Evolutionary conservation across 2,797 vertebrate species (phyloP), one percentile per base, ranked within the genome.

Genomic region (Peromyscus attwateri): DNA sequence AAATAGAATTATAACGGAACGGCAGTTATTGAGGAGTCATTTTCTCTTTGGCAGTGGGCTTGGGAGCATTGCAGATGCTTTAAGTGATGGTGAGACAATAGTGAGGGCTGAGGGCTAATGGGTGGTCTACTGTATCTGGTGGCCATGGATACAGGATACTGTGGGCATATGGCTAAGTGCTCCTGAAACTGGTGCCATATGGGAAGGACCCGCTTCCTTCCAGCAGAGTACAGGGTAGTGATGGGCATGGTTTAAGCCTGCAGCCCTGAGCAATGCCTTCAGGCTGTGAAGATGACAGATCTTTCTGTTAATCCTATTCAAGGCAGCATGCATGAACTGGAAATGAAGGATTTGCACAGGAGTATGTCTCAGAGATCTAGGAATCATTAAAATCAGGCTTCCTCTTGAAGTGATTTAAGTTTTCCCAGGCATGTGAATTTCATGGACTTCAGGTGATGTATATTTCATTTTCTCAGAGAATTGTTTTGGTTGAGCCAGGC

Each of bases 171-270:
- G 52, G 52, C 6, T 68, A 85, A 73, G n/a, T 11, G 10, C 11
- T 21, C 34, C 27, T 2, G 7, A 60, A 52, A 8, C 71, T 3
- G 70, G 52, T 40, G n/a, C 49, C 85, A 29, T 11, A 19, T 31
- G 11, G 37, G 27, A 76, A 40, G 27, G 55, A 62, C 17, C 84
- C 37, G 13, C 66, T 52, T 62, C 96, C 21, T 92, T 77, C 40
- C 82, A 99, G 99, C 99, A 57, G 99, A 99, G 97, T 99, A 99
- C 25, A 99, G 99, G 87, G 99, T 99, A 99, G 99, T 99, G 94
- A 99, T 99, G 99, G 99, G 99, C 1, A 88, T 98, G 91, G 96
- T 99, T 87, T 98, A 99, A 96, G 97, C 98, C 1, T 97, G 98
- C 85, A 98, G 97, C 89, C 99, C 99, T 0, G 99, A 99, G 96